These are phyloP conservation scores for Pseudolaguvia tuberculata DNA, from an alignment of 2,113 vertebrate species.

Conservation along the genomic window DNA sequence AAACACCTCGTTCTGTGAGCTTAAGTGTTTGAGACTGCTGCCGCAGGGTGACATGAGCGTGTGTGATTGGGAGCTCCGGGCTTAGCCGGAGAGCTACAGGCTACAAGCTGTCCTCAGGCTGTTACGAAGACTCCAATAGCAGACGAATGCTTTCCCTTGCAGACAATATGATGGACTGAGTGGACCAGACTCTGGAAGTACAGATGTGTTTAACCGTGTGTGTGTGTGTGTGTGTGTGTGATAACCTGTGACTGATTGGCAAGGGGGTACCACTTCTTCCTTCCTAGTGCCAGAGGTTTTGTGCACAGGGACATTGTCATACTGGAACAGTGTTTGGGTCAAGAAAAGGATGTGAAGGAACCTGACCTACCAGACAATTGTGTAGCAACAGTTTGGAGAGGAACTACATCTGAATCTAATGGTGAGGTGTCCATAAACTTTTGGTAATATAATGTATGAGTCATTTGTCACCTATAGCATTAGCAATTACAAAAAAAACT, in stretches of 20 bases:
- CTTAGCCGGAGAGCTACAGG: constrained; percentile 52
- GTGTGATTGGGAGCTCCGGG: constrained; percentile 61
- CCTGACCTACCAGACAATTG: too few species aligned
- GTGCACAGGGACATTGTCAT: too few species aligned
- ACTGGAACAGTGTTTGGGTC: too few species aligned
- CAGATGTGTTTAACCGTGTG: neutral
- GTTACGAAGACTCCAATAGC: constrained; percentile 21
- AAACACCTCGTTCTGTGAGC: constrained; percentile 48
- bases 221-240: too few species aligned
- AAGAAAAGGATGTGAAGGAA: too few species aligned
- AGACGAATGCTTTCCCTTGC: constrained; percentile 14
- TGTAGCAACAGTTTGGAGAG: too few species aligned
- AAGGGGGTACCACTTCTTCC: too few species aligned
- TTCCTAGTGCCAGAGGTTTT: too few species aligned
- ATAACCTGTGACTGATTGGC: too few species aligned
- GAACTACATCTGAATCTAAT: too few species aligned
- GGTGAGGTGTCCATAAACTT: too few species aligned
- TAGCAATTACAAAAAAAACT: neutral
- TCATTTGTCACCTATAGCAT: neutral
- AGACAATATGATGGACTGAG: constrained; percentile 28
- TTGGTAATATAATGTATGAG: neutral
- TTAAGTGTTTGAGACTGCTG: constrained; percentile 50
- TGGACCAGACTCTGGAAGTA: neutral
- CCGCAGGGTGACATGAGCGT: constrained; percentile 55
- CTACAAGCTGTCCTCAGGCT: constrained; percentile 37